phyloP scores from a whole-genome alignment of 2,797 vertebrate genomes.

The Coregonus ussuriensis region DNA sequence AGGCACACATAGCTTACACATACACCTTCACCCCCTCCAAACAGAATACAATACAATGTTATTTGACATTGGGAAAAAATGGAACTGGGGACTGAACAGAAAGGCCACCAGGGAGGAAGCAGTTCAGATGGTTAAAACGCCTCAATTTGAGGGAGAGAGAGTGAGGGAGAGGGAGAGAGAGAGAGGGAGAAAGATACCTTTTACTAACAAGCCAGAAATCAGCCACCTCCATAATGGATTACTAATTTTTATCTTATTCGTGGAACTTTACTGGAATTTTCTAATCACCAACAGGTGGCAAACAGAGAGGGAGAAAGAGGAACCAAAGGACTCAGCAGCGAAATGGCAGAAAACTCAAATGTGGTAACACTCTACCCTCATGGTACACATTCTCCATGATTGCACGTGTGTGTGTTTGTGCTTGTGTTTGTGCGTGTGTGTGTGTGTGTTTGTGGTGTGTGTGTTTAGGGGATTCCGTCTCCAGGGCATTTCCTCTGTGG shows the following conservation, averaged over 20 bases:
- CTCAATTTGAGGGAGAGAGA: not conserved
- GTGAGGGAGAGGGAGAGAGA: too few species aligned
- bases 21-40: not conserved
- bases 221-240: slow-evolving; percentile 42
- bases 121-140: not conserved
- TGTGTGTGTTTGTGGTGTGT: not conserved
- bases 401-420: slow-evolving; percentile 16
- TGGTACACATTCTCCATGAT: slow-evolving; percentile 20
- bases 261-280: slow-evolving; percentile 56
- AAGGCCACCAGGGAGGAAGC: slow-evolving; percentile 14
- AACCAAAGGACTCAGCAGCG: slow-evolving; percentile 12
- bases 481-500: slow-evolving; percentile 27
- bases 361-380: slow-evolving; percentile 25
- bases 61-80: not conserved
- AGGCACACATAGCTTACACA: not conserved
- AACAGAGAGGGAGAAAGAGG: slow-evolving; percentile 13
- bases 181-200: slow-evolving; percentile 18
- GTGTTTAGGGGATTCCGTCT: slow-evolving; percentile 22
- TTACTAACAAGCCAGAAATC: slow-evolving; percentile 39
- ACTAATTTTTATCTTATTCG: slow-evolving; percentile 55
- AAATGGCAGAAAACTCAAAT: slow-evolving; percentile 21
- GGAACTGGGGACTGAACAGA: not conserved
- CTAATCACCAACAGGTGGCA: slow-evolving; percentile 65
- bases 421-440: slow-evolving; percentile 20
- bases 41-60: not conserved